These are phyloP conservation scores for Dryobates pubescens DNA, from an alignment of 2,797 vertebrate genomes.

Conservation along the genomic window DNA sequence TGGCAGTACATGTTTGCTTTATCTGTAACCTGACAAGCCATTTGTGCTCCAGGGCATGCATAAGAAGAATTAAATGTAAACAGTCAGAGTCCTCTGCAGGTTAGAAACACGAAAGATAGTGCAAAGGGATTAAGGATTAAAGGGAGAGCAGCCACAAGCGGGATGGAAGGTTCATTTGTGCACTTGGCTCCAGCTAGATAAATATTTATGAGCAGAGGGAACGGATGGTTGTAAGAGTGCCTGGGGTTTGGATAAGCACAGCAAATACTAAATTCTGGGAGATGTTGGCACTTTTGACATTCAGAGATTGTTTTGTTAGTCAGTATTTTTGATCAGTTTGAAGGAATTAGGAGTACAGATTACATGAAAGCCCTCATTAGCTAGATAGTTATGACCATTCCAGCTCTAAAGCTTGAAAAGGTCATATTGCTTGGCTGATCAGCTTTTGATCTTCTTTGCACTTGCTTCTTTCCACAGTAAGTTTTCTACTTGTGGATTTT, in stretches of 20 bases:
- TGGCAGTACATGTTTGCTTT: slow-evolving; percentile 66
- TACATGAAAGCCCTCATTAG: slow-evolving; percentile 1
- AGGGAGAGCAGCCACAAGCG: slow-evolving; percentile 52
- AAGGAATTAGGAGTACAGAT: background rate
- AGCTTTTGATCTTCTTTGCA: background rate
- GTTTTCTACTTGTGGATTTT: background rate
- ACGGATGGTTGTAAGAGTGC: slow-evolving; percentile 32
- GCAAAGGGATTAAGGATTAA: slow-evolving; percentile 75
- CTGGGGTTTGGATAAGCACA: slow-evolving; percentile 23
- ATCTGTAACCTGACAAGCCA: slow-evolving; percentile 74
- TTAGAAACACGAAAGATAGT: slow-evolving; percentile 72
- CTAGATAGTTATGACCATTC: background rate
- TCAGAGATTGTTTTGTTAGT: background rate
- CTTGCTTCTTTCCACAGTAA: background rate
- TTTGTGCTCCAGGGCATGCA: slow-evolving; percentile 70
- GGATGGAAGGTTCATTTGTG: slow-evolving; percentile 61
- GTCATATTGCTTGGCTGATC: background rate
- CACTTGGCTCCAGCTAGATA: slow-evolving; percentile 59
- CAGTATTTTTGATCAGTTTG: background rate
- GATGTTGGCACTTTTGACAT: background rate
- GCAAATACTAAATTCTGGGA: slow-evolving; percentile 19
- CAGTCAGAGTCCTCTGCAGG: slow-evolving; percentile 71
- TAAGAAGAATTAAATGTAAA: slow-evolving; percentile 77
- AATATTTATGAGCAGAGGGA: slow-evolving; percentile 72
- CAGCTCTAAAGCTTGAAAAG: background rate